Evolutionary conservation across 1,140 invertebrate genomes (phyloP).

Genomic region (Tetraneura akinire): DNA sequence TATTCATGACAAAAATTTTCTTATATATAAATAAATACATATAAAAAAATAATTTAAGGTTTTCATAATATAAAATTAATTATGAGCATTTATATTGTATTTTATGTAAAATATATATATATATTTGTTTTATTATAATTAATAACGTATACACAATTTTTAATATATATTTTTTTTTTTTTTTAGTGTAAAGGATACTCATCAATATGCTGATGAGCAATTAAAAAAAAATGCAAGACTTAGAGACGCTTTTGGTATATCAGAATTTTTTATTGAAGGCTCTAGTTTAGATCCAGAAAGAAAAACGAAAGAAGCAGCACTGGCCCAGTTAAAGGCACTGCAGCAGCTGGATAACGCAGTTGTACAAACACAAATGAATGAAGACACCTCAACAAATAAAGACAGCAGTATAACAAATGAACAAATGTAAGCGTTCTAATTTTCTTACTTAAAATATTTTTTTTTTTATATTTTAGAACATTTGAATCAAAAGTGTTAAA

Average conservation of each 20-base stretch:
- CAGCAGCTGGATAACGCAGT: slow-evolving; percentile 59
- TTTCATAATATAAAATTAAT: too few species aligned
- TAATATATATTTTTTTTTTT: background rate
- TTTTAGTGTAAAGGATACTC: slow-evolving; percentile 87
- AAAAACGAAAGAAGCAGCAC: slow-evolving; percentile 74
- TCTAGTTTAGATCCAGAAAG: slow-evolving; percentile 87
- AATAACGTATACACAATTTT: too few species aligned
- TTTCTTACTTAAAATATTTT: slow-evolving; percentile 21
- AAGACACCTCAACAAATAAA: slow-evolving; percentile 54
- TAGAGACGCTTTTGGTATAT: slow-evolving; percentile 92
- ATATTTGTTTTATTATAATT: too few species aligned
- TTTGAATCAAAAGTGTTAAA: slow-evolving; percentile 6
- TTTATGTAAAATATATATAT: too few species aligned
- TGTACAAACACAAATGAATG: slow-evolving; percentile 62
- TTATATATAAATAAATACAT: too few species aligned
- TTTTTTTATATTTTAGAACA: slow-evolving; percentile 12
- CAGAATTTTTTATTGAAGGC: slow-evolving; percentile 90
- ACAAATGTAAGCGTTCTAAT: slow-evolving; percentile 37
- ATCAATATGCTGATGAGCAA: slow-evolving; percentile 94
- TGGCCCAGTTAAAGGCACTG: slow-evolving; percentile 60
- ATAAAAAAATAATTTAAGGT: too few species aligned
- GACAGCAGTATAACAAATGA: slow-evolving; percentile 26
- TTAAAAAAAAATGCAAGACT: slow-evolving; percentile 91
- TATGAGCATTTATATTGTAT: too few species aligned
- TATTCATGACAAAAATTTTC: too few species aligned